phyloP scores from a whole-genome alignment of 2,888 invertebrate genomes.

The Chydorus sphaericus region DNA sequence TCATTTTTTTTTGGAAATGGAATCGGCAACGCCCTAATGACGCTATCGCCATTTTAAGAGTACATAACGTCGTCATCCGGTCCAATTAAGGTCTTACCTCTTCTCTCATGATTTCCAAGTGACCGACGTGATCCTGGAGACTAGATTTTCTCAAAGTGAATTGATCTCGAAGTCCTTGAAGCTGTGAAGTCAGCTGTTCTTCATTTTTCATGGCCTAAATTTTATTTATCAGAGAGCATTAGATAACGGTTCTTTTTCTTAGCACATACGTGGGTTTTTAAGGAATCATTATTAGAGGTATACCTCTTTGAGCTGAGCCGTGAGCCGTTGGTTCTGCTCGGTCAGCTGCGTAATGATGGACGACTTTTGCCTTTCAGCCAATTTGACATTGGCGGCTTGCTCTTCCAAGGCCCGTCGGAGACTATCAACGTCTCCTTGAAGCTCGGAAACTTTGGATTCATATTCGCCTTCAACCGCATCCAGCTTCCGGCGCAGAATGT shows the following conservation, averaged over 20 bases:
- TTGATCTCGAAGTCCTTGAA: constrained; percentile 69
- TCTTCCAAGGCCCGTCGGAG: constrained; percentile 57
- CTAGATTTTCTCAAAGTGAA: constrained; percentile 63
- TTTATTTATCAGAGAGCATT: neutral
- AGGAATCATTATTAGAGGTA: constrained; percentile 13
- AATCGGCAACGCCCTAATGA: too few relatives aligned
- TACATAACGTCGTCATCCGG: neutral
- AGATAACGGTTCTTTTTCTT: neutral
- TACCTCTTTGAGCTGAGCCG: constrained; percentile 68
- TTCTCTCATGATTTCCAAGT: constrained; percentile 70
- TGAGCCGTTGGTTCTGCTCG: constrained; percentile 74
- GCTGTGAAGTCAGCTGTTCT: constrained; percentile 60
- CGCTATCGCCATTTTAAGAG: too few relatives aligned
- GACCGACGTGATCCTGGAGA: constrained; percentile 74
- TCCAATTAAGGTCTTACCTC: constrained; percentile 47
- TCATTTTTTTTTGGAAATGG: too few relatives aligned
- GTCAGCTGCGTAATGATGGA: constrained; percentile 66
- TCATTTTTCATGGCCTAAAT: constrained; percentile 50
- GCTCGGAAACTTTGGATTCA: constrained; percentile 68
- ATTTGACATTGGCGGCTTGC: constrained; percentile 28
- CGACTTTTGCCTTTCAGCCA: constrained; percentile 52
- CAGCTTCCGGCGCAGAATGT: constrained; percentile 66
- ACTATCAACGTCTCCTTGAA: constrained; percentile 73
- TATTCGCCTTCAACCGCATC: constrained; percentile 76
- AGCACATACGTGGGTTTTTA: too few relatives aligned